A percentile compares a stretch with the other conserved stretches of the same genome.
These are phyloP conservation scores for Chelonus formosanus DNA, from an alignment of 2,888 invertebrate genomes.

Conservation along the genomic window DNA sequence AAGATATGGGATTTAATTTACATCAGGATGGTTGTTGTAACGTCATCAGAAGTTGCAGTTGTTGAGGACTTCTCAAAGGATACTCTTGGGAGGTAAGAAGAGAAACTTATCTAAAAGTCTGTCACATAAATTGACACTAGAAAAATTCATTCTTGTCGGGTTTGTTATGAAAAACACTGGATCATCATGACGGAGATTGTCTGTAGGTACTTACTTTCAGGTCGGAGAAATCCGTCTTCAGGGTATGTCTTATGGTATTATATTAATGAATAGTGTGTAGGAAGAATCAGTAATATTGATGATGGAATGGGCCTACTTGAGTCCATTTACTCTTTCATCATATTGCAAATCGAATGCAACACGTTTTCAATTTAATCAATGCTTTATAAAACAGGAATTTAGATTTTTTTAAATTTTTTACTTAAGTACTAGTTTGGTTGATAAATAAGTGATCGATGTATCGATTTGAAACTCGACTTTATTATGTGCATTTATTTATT, in stretches of 20 bases:
- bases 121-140: background rate
- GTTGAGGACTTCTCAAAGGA: conserved; percentile 61
- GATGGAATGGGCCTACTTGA: conserved; percentile 8
- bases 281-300: conserved; percentile 21
- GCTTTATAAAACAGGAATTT: too few relatives aligned
- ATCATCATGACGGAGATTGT: conserved; percentile 19
- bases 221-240: conserved; percentile 57
- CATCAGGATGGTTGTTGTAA: conserved; percentile 54
- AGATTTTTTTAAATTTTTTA: too few relatives aligned
- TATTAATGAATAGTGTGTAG: conserved; percentile 24
- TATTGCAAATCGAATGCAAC: background rate
- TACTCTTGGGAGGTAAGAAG: conserved; percentile 59
- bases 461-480: too few relatives aligned
- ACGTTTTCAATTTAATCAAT: too few relatives aligned
- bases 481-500: too few relatives aligned
- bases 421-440: too few relatives aligned
- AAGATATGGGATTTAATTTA: conserved; percentile 50
- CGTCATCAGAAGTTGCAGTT: conserved; percentile 55
- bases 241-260: conserved; percentile 30
- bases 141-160: background rate
- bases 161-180: conserved; percentile 12
- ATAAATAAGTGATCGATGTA: too few relatives aligned
- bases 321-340: background rate
- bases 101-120: conserved; percentile 1
- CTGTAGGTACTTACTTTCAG: conserved; percentile 49